Evolutionary conservation across 1,140 invertebrate species (phyloP).

Genomic region (Xylocopa sonorina): DNA sequence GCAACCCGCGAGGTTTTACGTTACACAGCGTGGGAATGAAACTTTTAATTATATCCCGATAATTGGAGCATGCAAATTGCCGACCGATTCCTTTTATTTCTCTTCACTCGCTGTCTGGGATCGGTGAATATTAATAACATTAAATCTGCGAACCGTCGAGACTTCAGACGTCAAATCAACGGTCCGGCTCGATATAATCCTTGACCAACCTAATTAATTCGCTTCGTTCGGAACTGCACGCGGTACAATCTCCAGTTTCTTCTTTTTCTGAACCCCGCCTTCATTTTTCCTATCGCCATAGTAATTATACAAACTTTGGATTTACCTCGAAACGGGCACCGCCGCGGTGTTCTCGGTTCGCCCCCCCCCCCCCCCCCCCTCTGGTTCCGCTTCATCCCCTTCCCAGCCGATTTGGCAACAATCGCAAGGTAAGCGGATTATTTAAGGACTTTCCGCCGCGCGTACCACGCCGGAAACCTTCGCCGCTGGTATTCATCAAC

Average conservation of each 20-base stretch:
- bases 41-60: conserved; percentile 36
- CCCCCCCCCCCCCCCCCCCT: no score
- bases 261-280: neutral
- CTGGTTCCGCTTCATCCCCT: conserved; percentile 5
- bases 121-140: conserved; percentile 2
- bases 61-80: conserved; percentile 18
- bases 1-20: neutral
- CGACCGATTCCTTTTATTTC: neutral
- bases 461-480: conserved; percentile 17
- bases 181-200: conserved; percentile 33
- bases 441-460: conserved; percentile 47
- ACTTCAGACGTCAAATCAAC: neutral
- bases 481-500: conserved; percentile 19
- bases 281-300: conserved; percentile 35
- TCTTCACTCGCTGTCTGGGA: neutral
- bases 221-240: neutral
- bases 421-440: conserved; percentile 54
- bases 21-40: neutral
- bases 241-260: neutral
- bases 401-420: conserved; percentile 40
- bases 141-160: neutral
- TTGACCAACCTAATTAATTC: conserved; percentile 35
- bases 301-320: conserved; percentile 52
- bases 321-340: conserved; percentile 27
- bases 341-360: neutral